phyloP scores from a whole-genome alignment of 2,888 invertebrate genomes.

The Harpagoxenus sublaevis region DNA sequence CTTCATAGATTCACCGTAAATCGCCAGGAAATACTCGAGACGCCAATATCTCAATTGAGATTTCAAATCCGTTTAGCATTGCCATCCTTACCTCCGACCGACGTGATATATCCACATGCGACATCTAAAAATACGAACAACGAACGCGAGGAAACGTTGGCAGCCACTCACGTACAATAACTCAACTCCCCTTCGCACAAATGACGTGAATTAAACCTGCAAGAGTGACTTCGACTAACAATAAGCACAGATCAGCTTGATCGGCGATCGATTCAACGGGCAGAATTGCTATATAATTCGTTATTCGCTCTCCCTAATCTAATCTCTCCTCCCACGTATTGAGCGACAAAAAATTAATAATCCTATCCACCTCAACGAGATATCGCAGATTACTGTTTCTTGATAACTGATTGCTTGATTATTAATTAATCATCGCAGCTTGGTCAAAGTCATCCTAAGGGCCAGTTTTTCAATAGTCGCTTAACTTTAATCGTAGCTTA shows the following conservation, averaged over 20 bases:
- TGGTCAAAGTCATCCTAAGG: no score
- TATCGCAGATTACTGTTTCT: background rate
- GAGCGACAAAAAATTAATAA: background rate
- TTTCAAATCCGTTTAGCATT: constrained; percentile 26
- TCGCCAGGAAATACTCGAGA: background rate
- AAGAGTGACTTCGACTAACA: background rate
- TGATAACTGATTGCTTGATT: background rate
- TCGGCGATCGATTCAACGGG: background rate
- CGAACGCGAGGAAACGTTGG: constrained; percentile 32
- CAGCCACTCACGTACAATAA: constrained; percentile 11
- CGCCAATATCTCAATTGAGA: background rate
- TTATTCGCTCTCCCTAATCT: background rate
- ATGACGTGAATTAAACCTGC: constrained; percentile 15
- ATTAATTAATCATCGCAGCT: background rate
- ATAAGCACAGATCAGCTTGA: background rate
- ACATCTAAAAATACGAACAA: constrained; percentile 49
- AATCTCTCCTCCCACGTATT: background rate
- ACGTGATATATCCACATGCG: constrained; percentile 39
- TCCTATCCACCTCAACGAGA: background rate
- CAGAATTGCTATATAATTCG: background rate
- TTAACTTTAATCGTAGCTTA: no score
- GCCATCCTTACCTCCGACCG: constrained; percentile 12
- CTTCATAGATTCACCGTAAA: background rate
- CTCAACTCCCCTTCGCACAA: background rate
- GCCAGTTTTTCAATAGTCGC: no score